These are phyloP conservation scores for Tipula unca DNA, from an alignment of 2,888 invertebrate species.

Conservation along the genomic window DNA sequence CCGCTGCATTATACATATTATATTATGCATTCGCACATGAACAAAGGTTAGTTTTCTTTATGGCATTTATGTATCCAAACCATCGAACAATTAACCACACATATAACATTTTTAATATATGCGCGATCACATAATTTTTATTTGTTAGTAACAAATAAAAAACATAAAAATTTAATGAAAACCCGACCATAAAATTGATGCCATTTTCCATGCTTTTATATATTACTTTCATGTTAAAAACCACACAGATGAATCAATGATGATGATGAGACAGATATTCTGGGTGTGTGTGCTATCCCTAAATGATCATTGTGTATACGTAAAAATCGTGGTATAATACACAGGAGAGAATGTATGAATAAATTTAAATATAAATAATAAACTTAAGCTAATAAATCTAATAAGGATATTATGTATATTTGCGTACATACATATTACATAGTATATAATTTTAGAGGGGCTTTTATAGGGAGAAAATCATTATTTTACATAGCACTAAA, in stretches of 20 bases:
- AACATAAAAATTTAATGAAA: neutral
- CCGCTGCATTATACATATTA: neutral
- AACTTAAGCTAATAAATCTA: neutral
- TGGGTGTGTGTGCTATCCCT: neutral
- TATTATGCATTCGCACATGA: neutral
- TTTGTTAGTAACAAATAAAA: neutral
- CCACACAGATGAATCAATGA: neutral
- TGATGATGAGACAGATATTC: neutral
- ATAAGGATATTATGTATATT: neutral
- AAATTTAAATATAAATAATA: slow-evolving; percentile 1
- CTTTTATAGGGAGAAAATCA: neutral
- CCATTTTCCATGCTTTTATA: neutral
- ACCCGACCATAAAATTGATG: neutral
- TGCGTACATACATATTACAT: too few species aligned
- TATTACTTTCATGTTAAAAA: neutral
- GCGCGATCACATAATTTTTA: neutral
- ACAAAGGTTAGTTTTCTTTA: neutral
- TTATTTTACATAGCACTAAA: neutral
- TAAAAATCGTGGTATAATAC: neutral
- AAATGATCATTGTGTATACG: neutral
- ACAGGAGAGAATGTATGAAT: neutral
- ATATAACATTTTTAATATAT: neutral
- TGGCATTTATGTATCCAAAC: neutral
- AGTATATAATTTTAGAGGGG: too few species aligned
- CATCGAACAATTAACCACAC: neutral